Evolutionary conservation across 2,888 invertebrate species (phyloP).

Genomic region (Hipparchia sbordonii): DNA sequence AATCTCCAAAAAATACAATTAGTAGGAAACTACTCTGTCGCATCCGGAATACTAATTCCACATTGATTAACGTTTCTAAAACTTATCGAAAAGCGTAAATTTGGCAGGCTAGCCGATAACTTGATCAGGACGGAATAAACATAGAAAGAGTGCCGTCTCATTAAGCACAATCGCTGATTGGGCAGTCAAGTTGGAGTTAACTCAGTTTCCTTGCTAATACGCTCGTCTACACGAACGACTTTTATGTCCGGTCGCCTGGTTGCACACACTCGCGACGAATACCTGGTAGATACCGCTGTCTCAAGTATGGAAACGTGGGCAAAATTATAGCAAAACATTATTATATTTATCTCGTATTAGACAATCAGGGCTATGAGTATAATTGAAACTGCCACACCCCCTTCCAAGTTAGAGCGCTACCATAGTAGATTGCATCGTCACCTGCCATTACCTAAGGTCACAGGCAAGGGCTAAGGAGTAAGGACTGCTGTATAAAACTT

Average conservation of each 20-base stretch:
- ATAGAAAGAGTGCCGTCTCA: slow-evolving; percentile 52
- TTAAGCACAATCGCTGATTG: slow-evolving; percentile 72
- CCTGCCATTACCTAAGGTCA: too few species aligned
- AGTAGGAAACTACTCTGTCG: not conserved
- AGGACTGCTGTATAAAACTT: too few species aligned
- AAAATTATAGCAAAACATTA: not conserved
- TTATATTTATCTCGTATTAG: too few species aligned
- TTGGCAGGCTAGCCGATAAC: slow-evolving; percentile 15
- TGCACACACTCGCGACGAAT: not conserved
- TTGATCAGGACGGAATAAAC: slow-evolving; percentile 39
- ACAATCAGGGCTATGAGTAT: too few species aligned
- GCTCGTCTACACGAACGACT: slow-evolving; percentile 5
- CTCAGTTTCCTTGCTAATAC: slow-evolving; percentile 65
- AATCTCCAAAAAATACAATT: not conserved
- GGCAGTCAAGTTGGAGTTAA: slow-evolving; percentile 71
- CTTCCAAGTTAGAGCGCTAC: too few species aligned
- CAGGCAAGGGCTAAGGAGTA: too few species aligned
- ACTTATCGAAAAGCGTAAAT: slow-evolving; percentile 15
- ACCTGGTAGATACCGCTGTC: too few species aligned
- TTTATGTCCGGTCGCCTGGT: not conserved
- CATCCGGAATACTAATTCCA: not conserved
- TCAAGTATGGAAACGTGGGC: not conserved
- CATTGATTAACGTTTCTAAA: slow-evolving; percentile 8
- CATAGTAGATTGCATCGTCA: too few species aligned
- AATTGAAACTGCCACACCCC: too few species aligned